Conservation (phyloP, 2,888 invertebrate genomes). For the Chromoteleia sp. region DNA sequence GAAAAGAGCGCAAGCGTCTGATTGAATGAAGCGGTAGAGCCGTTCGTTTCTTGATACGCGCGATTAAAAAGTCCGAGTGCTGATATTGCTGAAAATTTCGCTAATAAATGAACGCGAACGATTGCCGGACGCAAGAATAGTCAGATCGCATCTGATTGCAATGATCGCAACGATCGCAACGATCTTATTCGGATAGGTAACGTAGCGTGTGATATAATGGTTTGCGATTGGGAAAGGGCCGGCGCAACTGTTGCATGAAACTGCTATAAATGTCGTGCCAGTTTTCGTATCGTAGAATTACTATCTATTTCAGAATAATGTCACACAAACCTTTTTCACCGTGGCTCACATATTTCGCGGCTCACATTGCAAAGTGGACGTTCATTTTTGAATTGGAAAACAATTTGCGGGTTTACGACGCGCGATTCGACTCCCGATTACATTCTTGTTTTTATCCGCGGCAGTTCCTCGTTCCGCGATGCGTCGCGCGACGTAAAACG, state of each 20-base stretch:
- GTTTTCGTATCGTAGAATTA: too few relatives aligned
- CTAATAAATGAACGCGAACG: conserved; percentile 26
- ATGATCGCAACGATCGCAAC: too few relatives aligned
- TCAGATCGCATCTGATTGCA: too few relatives aligned
- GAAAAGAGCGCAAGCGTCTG: conserved; percentile 46
- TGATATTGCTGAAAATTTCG: too few relatives aligned
- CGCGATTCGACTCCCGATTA: conserved; percentile 26
- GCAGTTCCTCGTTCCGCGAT: background rate
- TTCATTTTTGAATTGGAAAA: too few relatives aligned
- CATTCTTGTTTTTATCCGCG: conserved; percentile 15
- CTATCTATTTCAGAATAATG: too few relatives aligned
- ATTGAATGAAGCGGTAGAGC: conserved; percentile 47
- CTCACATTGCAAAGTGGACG: too few relatives aligned
- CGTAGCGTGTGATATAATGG: background rate
- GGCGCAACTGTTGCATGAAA: too few relatives aligned
- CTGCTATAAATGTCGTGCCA: background rate
- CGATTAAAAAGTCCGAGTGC: conserved; percentile 24
- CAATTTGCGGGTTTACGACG: conserved; percentile 5
- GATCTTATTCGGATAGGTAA: background rate
- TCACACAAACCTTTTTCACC: too few relatives aligned
- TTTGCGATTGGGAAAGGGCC: background rate
- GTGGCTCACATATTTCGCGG: too few relatives aligned
- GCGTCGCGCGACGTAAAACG: conserved; percentile 5
- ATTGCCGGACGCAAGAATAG: conserved; percentile 13
- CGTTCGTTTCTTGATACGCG: conserved; percentile 33